Evolutionary conservation across 2,888 invertebrate genomes (phyloP).

Genomic region (Cataglyphis livida): DNA sequence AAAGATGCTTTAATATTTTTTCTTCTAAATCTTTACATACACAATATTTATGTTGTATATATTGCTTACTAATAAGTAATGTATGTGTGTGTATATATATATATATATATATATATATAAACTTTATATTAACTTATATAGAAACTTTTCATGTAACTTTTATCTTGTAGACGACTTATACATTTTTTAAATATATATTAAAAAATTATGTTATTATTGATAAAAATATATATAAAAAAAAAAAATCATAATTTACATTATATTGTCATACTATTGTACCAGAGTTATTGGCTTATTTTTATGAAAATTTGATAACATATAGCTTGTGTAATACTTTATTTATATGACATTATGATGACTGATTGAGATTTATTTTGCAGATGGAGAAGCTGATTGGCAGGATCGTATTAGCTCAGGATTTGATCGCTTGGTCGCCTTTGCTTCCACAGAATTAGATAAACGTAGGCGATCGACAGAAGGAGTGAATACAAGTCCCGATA

Average conservation of each 20-base stretch:
- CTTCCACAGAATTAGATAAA: conserved; percentile 96
- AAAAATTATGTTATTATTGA: neutral
- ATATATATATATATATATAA: neutral
- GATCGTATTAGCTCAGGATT: conserved; percentile 97
- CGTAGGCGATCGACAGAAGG: conserved; percentile 94
- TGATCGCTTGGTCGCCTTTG: conserved; percentile 96
- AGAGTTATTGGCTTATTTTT: conserved; percentile 83
- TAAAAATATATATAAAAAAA: neutral
- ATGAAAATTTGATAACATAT: conserved; percentile 77
- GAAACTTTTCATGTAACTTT: neutral
- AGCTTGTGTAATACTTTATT: neutral
- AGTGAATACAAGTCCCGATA: conserved; percentile 94
- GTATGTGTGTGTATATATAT: neutral
- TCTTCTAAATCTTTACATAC: neutral
- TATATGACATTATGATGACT: neutral
- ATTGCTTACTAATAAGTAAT: neutral
- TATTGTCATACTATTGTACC: neutral
- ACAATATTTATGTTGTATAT: neutral
- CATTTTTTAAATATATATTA: neutral
- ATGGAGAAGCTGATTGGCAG: conserved; percentile 96
- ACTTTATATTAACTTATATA: neutral
- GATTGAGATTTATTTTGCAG: conserved; percentile 82
- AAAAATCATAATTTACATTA: neutral
- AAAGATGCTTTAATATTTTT: neutral
- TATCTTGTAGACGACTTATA: neutral